Base-by-base conservation (phyloP, 2,888 invertebrate genomes). In the Dendrolimus houi region DNA sequence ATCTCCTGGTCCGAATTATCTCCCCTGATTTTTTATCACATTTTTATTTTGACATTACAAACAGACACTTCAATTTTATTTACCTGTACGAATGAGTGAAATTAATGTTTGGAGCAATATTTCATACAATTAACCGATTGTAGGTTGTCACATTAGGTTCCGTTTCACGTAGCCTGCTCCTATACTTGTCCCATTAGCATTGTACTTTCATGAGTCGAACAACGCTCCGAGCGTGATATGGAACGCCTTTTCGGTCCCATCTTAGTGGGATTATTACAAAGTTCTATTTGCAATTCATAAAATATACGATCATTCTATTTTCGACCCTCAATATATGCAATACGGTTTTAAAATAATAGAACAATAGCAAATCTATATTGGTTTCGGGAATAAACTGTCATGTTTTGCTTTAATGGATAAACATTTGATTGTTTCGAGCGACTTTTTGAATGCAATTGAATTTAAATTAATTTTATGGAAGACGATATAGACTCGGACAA, bases 171-270 rank as follows among this genome's bases (percentile, higher is more conserved):
- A 62, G 62, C 66, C 29, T 29, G 29, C 29, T 29, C 59, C 64
- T 64, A 74, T 75, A 47, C 78, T 79, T 83, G 83, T 81, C 82
- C 77, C 81, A 83, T 84, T 83, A 84, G 80, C 81, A 83, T 84
- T 83, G 85, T 84, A 70, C 71, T 69, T 71, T 75, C 47, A 47
- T 47, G 47, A 47, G 47, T 47, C 47, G 47, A 47, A 73, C 74
- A 75, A 74, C 73, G 74, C 74, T 77, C 74, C 65, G 72, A 75
- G 82, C 79, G 81, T 84, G 83, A 83, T 83, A 77, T 76, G 77
- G 79, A 79, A 76, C 78, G 80, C 84, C 82, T 81, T 81, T 79
- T 83, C 78, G 73, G 81, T 79, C 69, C 67, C 67, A 67, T 68
- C 70, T 68, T 61, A 57, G 62, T 68, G 60, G 57, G 60, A 64